phyloP scores from a whole-genome alignment of 2,888 invertebrate genomes.

The Trichopoda pennipes region DNA sequence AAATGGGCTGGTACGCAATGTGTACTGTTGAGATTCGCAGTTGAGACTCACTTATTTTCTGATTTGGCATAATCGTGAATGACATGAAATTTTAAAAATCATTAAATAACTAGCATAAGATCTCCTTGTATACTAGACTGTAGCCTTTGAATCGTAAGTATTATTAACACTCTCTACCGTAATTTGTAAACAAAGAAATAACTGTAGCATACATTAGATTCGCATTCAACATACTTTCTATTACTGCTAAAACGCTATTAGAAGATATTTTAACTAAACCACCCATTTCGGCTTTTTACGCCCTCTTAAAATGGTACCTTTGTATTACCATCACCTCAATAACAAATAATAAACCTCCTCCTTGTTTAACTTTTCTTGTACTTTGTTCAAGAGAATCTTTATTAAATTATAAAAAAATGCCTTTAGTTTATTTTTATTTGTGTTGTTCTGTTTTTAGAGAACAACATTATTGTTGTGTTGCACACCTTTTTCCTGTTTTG shows the following conservation, averaged over 20 bases:
- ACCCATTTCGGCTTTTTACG: constrained; percentile 60
- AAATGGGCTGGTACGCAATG: no score
- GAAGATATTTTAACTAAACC: constrained; percentile 32
- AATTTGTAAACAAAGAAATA: not conserved
- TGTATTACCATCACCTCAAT: constrained; percentile 13
- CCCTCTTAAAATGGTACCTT: constrained; percentile 32
- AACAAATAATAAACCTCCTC: constrained; percentile 48
- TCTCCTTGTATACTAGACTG: no score
- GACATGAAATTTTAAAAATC: no score
- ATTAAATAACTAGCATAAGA: no score
- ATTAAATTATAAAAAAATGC: constrained; percentile 63
- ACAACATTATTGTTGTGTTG: constrained; percentile 64
- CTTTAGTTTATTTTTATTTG: constrained; percentile 15
- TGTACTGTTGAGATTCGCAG: no score
- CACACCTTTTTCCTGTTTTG: constrained; percentile 68
- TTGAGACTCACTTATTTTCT: no score
- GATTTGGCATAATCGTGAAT: no score
- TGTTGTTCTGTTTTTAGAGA: constrained; percentile 21
- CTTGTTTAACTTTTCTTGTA: constrained; percentile 52
- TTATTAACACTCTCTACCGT: no score
- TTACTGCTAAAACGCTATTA: not conserved
- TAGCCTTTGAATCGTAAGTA: no score
- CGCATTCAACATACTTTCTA: not conserved
- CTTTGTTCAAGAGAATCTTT: constrained; percentile 32
- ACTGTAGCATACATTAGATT: not conserved